These are phyloP conservation scores for Escarpia spicata DNA, from an alignment of 2,888 invertebrate genomes.

Conservation along the genomic window DNA sequence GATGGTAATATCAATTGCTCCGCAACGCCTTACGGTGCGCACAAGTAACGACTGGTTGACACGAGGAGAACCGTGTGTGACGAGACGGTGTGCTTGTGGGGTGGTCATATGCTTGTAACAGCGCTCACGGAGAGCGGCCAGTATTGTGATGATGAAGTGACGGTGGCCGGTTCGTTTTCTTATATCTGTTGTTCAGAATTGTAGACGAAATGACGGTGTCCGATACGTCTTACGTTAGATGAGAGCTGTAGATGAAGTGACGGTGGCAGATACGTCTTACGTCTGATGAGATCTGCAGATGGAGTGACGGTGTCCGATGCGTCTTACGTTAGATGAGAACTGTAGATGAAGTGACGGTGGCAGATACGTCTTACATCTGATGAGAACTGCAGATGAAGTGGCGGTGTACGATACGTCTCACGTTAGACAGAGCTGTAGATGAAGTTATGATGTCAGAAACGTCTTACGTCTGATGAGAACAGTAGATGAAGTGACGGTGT, in stretches of 20 bases:
- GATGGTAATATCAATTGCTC: not conserved
- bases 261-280: not conserved
- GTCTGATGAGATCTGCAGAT: too few species aligned
- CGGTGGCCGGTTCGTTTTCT: too few species aligned
- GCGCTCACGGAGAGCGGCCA: too few species aligned
- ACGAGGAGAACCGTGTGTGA: not conserved
- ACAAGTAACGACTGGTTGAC: not conserved
- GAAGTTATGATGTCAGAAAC: not conserved
- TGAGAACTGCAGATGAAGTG: too few species aligned
- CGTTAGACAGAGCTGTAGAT: too few species aligned
- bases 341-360: not conserved
- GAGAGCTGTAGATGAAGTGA: not conserved
- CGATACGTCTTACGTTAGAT: not conserved
- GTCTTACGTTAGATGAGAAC: too few species aligned
- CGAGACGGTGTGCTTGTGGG: not conserved
- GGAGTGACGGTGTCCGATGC: too few species aligned
- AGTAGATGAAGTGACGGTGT: not conserved
- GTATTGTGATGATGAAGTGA: too few species aligned
- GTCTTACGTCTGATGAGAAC: not conserved
- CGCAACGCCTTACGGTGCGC: not conserved
- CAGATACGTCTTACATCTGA: not conserved
- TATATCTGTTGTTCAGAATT: not conserved
- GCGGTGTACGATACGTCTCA: too few species aligned
- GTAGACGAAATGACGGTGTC: not conserved
- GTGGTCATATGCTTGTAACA: not conserved